phyloP scores from a whole-genome alignment of 2,888 invertebrate genomes.

The Tipula confusa region DNA sequence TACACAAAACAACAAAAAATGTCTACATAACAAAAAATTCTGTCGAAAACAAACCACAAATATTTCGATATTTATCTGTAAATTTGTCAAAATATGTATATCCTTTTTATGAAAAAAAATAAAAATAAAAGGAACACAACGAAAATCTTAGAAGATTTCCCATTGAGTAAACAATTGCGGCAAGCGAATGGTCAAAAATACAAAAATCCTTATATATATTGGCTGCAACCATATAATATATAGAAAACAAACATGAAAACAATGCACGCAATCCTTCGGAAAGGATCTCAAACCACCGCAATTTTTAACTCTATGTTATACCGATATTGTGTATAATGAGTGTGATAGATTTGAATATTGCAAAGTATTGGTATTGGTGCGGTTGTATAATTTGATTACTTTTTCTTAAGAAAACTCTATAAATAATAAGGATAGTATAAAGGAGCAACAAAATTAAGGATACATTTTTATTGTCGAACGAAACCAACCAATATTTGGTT shows the following conservation, averaged over 20 bases:
- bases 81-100: constrained; percentile 25
- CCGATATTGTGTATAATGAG: background rate
- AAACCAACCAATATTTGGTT: constrained; percentile 9
- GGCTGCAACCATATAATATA: background rate
- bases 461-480: background rate
- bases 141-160: background rate
- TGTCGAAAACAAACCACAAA: constrained; percentile 5
- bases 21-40: background rate
- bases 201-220: background rate
- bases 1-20: background rate
- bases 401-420: constrained; percentile 4
- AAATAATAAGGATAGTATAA: too few species aligned
- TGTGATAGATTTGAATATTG: background rate
- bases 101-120: background rate
- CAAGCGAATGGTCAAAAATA: background rate
- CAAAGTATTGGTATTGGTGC: background rate
- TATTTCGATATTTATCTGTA: constrained; percentile 13
- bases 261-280: background rate
- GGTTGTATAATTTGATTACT: constrained; percentile 3
- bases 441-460: constrained; percentile 9
- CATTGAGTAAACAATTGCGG: background rate
- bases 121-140: too few species aligned
- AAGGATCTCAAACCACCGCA: background rate
- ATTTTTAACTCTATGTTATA: background rate
- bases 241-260: background rate